phyloP scores from a whole-genome alignment of 2,113 vertebrate genomes.

The Pelusios castaneus region DNA sequence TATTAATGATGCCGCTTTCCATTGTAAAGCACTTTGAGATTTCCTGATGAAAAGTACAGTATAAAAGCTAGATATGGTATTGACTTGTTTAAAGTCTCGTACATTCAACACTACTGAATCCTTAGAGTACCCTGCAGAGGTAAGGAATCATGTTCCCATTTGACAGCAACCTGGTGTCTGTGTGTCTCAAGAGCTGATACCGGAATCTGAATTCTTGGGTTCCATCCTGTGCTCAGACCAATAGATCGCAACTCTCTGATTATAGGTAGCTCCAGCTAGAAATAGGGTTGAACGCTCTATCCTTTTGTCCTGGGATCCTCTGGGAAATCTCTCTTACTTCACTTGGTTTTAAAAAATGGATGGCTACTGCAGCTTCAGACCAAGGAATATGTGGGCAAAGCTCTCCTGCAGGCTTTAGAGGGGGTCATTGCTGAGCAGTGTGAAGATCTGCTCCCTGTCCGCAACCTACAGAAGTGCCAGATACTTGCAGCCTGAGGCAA shows the following conservation, averaged over 20 bases:
- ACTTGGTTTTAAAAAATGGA: background rate
- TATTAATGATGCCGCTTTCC: background rate
- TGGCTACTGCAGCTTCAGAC: background rate
- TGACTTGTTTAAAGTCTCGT: background rate
- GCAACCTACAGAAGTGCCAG: background rate
- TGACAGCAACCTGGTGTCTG: background rate
- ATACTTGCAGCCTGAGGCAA: background rate
- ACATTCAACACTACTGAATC: background rate
- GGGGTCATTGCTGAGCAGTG: accelerated
- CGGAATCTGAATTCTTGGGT: too few species aligned
- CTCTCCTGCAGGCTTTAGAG: background rate
- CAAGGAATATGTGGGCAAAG: background rate
- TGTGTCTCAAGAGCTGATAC: too few species aligned
- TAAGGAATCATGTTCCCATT: background rate
- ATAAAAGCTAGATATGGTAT: background rate
- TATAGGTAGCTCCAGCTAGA: background rate
- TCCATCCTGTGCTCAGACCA: accelerated
- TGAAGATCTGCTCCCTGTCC: background rate
- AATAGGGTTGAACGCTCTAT: background rate
- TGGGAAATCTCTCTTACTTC: background rate
- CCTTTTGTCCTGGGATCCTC: background rate
- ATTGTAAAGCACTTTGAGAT: background rate
- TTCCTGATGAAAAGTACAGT: background rate
- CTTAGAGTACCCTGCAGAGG: background rate
- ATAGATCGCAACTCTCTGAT: background rate